Evolutionary conservation across 2,113 vertebrate genomes (phyloP).

Genomic region (Hippocampus abdominalis): DNA sequence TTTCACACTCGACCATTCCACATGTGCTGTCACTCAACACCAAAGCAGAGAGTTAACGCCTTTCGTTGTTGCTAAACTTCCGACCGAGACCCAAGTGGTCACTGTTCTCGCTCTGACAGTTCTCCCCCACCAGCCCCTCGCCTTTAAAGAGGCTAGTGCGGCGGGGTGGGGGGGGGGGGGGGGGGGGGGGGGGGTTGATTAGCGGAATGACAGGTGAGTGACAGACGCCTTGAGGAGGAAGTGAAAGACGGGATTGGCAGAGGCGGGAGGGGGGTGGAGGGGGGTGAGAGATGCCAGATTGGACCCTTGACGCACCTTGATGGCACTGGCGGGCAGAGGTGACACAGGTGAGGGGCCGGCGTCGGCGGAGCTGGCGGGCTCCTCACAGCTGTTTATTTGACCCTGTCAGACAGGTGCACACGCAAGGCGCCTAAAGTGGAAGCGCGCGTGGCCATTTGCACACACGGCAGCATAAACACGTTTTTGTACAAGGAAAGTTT

Average conservation of each 20-base stretch:
- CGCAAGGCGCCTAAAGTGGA: conserved; percentile 5
- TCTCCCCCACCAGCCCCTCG: conserved; percentile 33
- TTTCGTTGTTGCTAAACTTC: conserved; percentile 20
- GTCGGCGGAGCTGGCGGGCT: conserved; percentile 47
- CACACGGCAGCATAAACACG: conserved; percentile 13
- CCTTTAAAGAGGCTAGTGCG: conserved; percentile 15
- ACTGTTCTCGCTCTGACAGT: conserved; percentile 45
- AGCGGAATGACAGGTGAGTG: conserved; percentile 72
- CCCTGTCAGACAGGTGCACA: conserved; percentile 50
- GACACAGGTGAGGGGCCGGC: conserved; percentile 65
- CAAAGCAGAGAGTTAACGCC: conserved; percentile 29
- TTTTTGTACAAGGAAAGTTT: background rate
- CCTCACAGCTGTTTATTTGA: conserved; percentile 56
- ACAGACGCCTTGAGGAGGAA: conserved; percentile 62
- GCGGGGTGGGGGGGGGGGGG: background rate
- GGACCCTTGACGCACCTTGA: conserved; percentile 60
- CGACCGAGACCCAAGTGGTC: conserved; percentile 56
- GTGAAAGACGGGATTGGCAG: conserved; percentile 7
- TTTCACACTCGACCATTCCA: background rate
- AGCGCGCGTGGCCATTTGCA: conserved; percentile 40
- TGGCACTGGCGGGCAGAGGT: conserved; percentile 63
- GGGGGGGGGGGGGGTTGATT: conserved; percentile 49
- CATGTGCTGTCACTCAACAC: conserved; percentile 42
- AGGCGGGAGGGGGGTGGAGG: conserved; percentile 7
- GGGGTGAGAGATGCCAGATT: conserved; percentile 57